A percentile compares a stretch with the other conserved stretches of the same genome.
These are phyloP conservation scores for Coenonympha glycerion DNA, from an alignment of 2,888 invertebrate genomes.

Conservation along the genomic window DNA sequence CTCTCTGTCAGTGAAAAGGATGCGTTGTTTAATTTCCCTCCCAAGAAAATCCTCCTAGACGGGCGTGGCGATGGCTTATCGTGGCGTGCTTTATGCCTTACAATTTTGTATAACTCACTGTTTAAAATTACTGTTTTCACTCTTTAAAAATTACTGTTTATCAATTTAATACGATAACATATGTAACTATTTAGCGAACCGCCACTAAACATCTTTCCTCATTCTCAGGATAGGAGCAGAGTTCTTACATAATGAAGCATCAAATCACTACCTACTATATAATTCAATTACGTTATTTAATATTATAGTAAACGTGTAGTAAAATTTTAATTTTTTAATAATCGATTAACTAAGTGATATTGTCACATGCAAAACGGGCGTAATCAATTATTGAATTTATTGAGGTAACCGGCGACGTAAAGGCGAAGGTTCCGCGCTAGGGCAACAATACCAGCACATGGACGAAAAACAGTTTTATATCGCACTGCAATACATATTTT, in stretches of 20 bases:
- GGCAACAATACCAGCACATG: conserved; percentile 9
- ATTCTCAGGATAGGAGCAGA: not conserved
- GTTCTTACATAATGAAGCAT: not conserved
- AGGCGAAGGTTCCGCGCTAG: conserved; percentile 44
- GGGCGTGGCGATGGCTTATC: no score
- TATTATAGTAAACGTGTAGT: not conserved
- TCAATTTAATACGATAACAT: not conserved
- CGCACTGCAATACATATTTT: no score
- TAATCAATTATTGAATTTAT: conserved; percentile 21
- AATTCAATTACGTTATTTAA: not conserved
- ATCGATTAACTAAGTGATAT: not conserved
- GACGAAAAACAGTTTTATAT: not conserved
- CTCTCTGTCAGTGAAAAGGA: no score
- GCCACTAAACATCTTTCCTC: not conserved
- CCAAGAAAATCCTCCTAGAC: no score
- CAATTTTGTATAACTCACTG: no score
- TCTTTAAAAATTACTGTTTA: not conserved
- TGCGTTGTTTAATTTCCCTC: no score
- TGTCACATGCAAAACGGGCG: conserved; percentile 11
- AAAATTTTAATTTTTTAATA: not conserved
- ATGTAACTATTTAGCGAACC: not conserved
- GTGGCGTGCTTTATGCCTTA: no score
- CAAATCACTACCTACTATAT: not conserved
- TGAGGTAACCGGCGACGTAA: conserved; percentile 28
- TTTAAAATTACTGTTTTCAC: no score